Conservation (phyloP, 2,888 invertebrate genomes). For the Ophion slaviceki region DNA sequence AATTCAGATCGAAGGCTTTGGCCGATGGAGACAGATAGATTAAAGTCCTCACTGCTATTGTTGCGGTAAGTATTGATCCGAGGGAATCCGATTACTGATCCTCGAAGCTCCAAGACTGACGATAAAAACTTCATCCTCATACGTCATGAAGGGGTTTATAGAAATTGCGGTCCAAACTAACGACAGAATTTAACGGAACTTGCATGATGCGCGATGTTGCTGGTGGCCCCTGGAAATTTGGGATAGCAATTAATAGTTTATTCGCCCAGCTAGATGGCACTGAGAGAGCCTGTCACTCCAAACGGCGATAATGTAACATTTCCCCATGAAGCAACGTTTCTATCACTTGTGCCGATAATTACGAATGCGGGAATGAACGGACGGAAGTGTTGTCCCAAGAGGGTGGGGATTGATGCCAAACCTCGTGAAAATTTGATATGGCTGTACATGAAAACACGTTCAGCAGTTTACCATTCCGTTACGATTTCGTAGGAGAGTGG, state of each 20-base stretch:
- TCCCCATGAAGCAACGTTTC: conserved; percentile 14
- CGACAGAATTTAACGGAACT: not conserved
- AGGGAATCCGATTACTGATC: not conserved
- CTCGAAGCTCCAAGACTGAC: not conserved
- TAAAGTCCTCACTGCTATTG: not conserved
- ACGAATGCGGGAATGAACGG: conserved; percentile 5
- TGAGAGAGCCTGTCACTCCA: conserved; percentile 29
- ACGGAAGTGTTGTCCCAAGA: conserved; percentile 19
- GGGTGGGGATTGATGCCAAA: conserved; percentile 38
- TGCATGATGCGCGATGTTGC: not conserved
- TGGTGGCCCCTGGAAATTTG: conserved; percentile 3
- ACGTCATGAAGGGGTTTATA: not conserved
- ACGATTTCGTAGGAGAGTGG: conserved; percentile 44
- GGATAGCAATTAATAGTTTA: conserved; percentile 50
- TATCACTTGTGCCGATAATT: not conserved
- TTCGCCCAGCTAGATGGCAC: conserved; percentile 29
- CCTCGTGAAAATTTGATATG: conserved; percentile 25
- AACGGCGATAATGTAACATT: conserved; percentile 51
- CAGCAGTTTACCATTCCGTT: conserved; percentile 45
- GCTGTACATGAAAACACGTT: not conserved
- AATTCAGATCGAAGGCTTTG: not conserved
- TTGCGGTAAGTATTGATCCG: not conserved
- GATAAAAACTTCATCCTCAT: not conserved
- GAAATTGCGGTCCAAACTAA: not conserved
- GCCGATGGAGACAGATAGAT: not conserved